Base-by-base conservation (phyloP, 2,888 invertebrate genomes). In the Phyllotreta cruciferae region DNA sequence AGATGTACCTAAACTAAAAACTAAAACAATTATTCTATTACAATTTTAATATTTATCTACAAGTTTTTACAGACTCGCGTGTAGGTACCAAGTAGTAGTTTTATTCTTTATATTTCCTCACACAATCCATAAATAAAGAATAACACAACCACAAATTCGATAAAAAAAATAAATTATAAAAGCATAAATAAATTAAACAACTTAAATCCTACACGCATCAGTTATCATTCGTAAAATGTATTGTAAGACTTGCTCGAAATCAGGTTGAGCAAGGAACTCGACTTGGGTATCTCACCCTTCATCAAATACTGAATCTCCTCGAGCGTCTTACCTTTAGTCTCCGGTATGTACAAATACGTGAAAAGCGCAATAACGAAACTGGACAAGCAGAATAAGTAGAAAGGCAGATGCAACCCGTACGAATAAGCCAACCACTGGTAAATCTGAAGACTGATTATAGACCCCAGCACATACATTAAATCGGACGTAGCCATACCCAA, bases 251-350 rank as follows among this genome's bases (percentile, higher is more conserved):
- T 63, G 55, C 49, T 39, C 39, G 34, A 56, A 44, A 54, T 54
- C 24, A 53, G 38, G 3, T 10, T 52, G 13, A 52, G 4, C 7
- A 11, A 52, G 8, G 52, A 52, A 7, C 3, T 52, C 11, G 37
- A 10, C 13, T 11, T n/a, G 3, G 52, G 37, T 8, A 52, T 38
- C 13, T 61, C 60, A 10, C 60, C 69, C 34, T 67, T 69, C 34
- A 69, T 42, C 11, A 69, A 56, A 53, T 63, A 57, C 74, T 89
- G 89, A 72, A 89, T 89, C 73, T 86, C 84, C 54, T 87, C 83
- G 73, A 89, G 83, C 4, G 88, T 87, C 73, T 88, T 88, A 62
- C 88, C 88, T 77, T 88, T 89, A 1, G 89, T 89, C 79, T 89
- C 89, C 0, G 89, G 88, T n/a, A 89, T 83, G 69, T 85, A 79